Conservation (phyloP, 2,888 invertebrate species). For the Phytoseiulus persimilis region DNA sequence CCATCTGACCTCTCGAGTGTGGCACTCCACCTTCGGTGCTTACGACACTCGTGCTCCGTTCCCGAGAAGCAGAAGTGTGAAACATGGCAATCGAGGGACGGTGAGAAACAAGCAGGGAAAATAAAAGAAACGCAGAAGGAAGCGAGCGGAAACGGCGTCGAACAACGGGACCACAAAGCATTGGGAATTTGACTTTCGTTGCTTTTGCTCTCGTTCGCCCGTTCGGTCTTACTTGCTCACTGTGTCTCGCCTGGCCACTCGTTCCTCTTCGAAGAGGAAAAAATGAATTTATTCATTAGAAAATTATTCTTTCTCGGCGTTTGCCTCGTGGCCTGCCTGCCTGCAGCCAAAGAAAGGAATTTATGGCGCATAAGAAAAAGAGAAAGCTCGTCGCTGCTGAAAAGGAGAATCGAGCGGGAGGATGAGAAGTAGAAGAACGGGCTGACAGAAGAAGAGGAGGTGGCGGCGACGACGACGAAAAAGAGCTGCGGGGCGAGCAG, state of each 20-base stretch:
- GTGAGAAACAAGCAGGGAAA: background rate
- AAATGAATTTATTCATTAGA: constrained; percentile 5
- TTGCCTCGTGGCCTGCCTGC: background rate
- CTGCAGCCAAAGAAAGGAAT: constrained; percentile 30
- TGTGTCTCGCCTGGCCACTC: background rate
- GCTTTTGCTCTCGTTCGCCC: background rate
- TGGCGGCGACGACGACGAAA: background rate
- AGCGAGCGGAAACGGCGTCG: background rate
- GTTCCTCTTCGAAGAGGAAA: background rate
- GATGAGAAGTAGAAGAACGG: background rate
- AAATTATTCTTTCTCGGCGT: background rate
- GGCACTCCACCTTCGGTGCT: background rate
- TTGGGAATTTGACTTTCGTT: background rate
- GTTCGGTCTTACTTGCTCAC: background rate
- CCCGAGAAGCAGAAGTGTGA: background rate
- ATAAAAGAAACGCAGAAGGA: background rate
- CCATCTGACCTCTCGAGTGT: background rate
- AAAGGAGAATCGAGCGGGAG: background rate
- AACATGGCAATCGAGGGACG: background rate
- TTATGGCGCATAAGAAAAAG: constrained; percentile 38
- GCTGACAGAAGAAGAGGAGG: background rate
- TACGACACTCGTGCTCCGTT: background rate
- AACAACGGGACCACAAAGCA: background rate
- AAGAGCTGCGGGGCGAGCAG: background rate
- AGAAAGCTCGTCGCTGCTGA: constrained; percentile 5